Evolutionary conservation across 1,140 invertebrate species (phyloP).

Genomic region (Drosophila prosaltans): DNA sequence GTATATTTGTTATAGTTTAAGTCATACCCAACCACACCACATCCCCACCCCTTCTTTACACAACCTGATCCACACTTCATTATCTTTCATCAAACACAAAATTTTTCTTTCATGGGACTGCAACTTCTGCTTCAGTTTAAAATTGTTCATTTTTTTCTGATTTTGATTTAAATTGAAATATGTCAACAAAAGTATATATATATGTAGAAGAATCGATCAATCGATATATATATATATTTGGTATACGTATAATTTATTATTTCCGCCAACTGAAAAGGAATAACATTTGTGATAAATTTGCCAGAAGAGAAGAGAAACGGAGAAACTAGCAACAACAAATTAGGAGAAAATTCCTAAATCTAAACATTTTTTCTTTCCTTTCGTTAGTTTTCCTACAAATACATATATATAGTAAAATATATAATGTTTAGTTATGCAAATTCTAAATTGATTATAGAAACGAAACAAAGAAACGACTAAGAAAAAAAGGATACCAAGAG

Average conservation of each 20-base stretch:
- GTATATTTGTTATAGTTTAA: slow-evolving; percentile 74
- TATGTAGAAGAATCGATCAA: neutral
- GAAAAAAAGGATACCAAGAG: slow-evolving; percentile 17
- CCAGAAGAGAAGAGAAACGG: slow-evolving; percentile 20
- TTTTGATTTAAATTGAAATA: slow-evolving; percentile 13
- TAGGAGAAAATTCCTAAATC: slow-evolving; percentile 33
- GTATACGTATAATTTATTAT: slow-evolving; percentile 37
- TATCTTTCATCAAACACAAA: neutral
- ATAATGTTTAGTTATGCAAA: slow-evolving; percentile 26
- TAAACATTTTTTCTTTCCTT: slow-evolving; percentile 7
- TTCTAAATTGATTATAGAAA: slow-evolving; percentile 25
- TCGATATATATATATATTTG: slow-evolving; percentile 15
- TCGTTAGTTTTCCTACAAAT: slow-evolving; percentile 27
- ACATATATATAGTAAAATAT: slow-evolving; percentile 21
- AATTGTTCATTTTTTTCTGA: slow-evolving; percentile 18
- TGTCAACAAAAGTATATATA: neutral
- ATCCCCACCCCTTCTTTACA: too few species aligned
- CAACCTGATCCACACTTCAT: too few species aligned
- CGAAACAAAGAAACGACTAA: slow-evolving; percentile 43
- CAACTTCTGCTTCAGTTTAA: slow-evolving; percentile 18
- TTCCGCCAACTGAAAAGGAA: slow-evolving; percentile 56
- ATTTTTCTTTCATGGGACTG: slow-evolving; percentile 13
- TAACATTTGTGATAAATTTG: slow-evolving; percentile 53
- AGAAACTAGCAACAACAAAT: slow-evolving; percentile 4
- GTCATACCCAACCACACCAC: slow-evolving; percentile 27